phyloP scores from a whole-genome alignment of 1,140 invertebrate genomes.

The Drosophila tristis region DNA sequence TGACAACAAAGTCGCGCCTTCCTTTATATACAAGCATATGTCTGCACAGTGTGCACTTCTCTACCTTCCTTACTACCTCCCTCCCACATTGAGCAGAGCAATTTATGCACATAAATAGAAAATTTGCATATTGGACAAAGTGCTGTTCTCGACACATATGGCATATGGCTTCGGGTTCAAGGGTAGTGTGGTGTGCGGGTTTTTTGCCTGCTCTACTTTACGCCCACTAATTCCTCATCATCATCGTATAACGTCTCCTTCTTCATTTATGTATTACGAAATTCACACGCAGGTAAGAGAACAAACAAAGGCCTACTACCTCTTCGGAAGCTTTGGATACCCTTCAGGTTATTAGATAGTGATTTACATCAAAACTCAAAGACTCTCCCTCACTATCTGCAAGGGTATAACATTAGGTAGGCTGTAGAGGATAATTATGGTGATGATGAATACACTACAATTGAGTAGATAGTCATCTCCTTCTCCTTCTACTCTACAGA shows the following conservation, averaged over 20 bases:
- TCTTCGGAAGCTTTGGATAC: no score
- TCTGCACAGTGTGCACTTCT: background rate
- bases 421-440: conserved; percentile 21
- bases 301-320: conserved; percentile 4
- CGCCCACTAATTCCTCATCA: conserved; percentile 24
- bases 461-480: conserved; percentile 11
- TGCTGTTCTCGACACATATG: conserved; percentile 27
- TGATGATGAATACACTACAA: conserved; percentile 32
- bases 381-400: no score
- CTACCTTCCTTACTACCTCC: background rate
- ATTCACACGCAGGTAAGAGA: conserved; percentile 54
- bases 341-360: no score
- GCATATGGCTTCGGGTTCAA: conserved; percentile 21
- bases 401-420: conserved; percentile 31
- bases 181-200: no score
- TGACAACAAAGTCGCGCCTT: conserved; percentile 59
- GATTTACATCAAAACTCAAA: background rate
- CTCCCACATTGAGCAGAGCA: conserved; percentile 41
- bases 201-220: conserved; percentile 24
- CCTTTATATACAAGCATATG: conserved; percentile 1
- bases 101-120: conserved; percentile 77
- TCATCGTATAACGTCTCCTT: conserved; percentile 8
- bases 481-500: conserved; percentile 12
- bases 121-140: conserved; percentile 77
- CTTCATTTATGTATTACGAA: conserved; percentile 50